Conservation (phyloP, 2,113 vertebrate species). For the Symphodus melops region DNA sequence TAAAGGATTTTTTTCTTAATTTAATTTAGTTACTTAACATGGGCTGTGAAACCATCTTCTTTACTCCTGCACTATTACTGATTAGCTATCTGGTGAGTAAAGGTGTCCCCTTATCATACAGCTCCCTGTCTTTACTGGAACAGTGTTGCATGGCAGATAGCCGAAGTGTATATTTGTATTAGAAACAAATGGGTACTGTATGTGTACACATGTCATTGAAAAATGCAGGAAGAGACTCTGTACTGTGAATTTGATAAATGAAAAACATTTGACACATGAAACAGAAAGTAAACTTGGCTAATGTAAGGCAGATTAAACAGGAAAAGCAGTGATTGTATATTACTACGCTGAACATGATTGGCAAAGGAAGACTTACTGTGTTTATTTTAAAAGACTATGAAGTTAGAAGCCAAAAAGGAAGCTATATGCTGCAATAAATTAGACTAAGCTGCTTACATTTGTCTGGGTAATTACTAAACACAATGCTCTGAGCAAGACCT, state of each 20-base stretch:
- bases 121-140: not conserved
- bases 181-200: not conserved
- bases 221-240: conserved; percentile 5
- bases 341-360: not conserved
- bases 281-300: not conserved
- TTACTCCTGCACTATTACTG: not conserved
- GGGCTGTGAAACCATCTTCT: too few species aligned
- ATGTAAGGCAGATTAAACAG: conserved; percentile 4
- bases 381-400: not conserved
- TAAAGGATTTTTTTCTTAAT: too few species aligned
- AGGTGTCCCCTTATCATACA: not conserved
- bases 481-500: not conserved
- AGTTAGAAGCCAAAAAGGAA: not conserved
- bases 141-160: too few species aligned
- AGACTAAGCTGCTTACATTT: not conserved
- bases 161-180: conserved; percentile 40
- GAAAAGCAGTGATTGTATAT: conserved; percentile 4
- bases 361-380: not conserved
- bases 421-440: not conserved
- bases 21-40: too few species aligned
- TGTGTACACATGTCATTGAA: not conserved
- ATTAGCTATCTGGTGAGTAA: not conserved
- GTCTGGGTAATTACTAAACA: not conserved
- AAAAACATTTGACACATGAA: conserved; percentile 17
- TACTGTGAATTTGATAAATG: conserved; percentile 52